These are phyloP conservation scores for Syncerus caffer DNA, from an alignment of 2,797 vertebrate genomes.

Conservation along the genomic window DNA sequence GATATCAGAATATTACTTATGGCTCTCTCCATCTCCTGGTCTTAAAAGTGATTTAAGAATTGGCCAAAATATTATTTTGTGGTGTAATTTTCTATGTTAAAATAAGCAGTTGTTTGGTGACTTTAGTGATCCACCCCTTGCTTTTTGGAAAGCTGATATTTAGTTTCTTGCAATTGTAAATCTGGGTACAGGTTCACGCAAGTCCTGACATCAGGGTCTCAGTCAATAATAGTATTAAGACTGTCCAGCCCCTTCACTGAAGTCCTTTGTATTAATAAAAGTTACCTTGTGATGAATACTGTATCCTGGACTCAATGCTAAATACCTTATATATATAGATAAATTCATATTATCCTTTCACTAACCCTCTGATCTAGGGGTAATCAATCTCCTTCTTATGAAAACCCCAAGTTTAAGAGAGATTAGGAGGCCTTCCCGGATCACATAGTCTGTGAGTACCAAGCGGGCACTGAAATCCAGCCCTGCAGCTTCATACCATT, in stretches of 20 bases:
- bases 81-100: neutral
- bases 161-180: slow-evolving; percentile 37
- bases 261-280: slow-evolving; percentile 9
- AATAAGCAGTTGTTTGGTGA: slow-evolving; percentile 18
- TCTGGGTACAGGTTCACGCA: neutral
- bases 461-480: neutral
- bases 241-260: neutral
- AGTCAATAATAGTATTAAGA: neutral
- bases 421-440: neutral
- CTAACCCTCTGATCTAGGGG: neutral
- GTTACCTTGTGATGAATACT: neutral
- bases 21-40: neutral
- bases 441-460: neutral
- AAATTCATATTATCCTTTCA: neutral
- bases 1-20: neutral
- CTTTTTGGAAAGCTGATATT: slow-evolving; percentile 20
- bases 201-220: neutral
- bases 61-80: neutral
- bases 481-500: neutral
- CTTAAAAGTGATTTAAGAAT: neutral
- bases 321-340: neutral
- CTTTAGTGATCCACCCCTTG: neutral
- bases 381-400: neutral
- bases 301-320: neutral
- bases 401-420: neutral